Percentiles rank a stretch among this genome's conserved stretches.
These are phyloP conservation scores for Phalanger gymnotis DNA, from an alignment of 2,797 vertebrate genomes.

Conservation along the genomic window DNA sequence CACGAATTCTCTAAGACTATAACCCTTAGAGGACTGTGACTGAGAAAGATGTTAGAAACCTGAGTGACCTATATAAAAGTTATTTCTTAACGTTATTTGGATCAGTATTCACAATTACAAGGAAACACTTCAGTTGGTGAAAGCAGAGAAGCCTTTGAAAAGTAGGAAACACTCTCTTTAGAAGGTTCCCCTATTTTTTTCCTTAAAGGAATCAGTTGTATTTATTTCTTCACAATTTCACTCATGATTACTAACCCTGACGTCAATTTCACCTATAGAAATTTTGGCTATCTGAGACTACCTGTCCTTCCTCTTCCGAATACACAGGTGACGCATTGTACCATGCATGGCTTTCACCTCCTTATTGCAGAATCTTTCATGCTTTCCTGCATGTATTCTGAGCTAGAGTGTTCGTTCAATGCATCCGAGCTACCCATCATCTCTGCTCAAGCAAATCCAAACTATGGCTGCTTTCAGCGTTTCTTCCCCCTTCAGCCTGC, in stretches of 20 bases:
- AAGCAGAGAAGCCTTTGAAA: background rate
- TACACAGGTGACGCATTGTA: background rate
- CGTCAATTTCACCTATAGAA: background rate
- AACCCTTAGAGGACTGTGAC: background rate
- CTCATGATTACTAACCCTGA: background rate
- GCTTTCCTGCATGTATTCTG: background rate
- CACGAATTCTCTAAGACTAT: background rate
- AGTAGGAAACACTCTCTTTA: background rate
- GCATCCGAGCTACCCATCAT: background rate
- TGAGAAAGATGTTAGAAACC: background rate
- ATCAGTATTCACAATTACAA: background rate
- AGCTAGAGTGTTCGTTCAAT: background rate
- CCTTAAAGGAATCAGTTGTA: background rate
- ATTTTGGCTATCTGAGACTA: background rate
- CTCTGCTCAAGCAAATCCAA: background rate
- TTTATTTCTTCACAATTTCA: background rate
- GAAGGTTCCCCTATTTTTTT: background rate
- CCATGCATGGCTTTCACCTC: background rate
- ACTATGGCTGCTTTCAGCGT: background rate
- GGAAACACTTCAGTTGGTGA: background rate
- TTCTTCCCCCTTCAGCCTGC: background rate
- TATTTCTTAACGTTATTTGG: background rate
- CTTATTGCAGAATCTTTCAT: background rate
- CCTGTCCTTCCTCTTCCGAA: background rate
- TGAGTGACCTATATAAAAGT: background rate